Base-by-base conservation (phyloP, 1,140 invertebrate species). In the Thaumetopoea pityocampa region DNA sequence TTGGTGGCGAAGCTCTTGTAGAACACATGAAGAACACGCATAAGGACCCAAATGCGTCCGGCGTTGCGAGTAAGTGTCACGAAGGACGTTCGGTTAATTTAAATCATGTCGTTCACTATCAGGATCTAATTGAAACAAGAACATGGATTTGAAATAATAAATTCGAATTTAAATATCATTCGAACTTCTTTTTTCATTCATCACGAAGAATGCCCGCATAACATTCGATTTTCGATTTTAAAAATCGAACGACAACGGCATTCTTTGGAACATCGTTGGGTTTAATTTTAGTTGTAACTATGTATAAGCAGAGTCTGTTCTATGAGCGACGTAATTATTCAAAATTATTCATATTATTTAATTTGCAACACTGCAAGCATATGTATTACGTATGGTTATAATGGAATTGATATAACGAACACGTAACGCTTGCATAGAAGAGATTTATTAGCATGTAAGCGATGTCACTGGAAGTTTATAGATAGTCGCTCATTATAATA, bases 1-100 rank as follows among this genome's bases (percentile, higher is more conserved):
- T 96, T 64, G 94, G 94, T 51, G 92, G 92, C 36, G 95, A 97
- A 84, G 93, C 94, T 26, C 89, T 97, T 28, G 95, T 97, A 88
- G 95, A 97, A 79, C 95, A 97, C 81, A 97, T 97, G 95, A 96
- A 96, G 86, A 93, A 94, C 78, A 94, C 94, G 17, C 95, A 97
- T 86, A 97, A 96, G 87, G 95, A 97, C 71, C 94, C 94, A 17
- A 93, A 93, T 81, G 92, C 93, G 37, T 92, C 93, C 46, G 92
- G 91, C 68, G 93, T 94, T 81, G 91, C 93, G 87, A 94, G 94
- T 96, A 94, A 94, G 93, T 92, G 70, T 80, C 67, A 32, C 47
- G 57, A 61, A 60, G 28, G 43, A 28, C 37, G 43, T 62, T 65
- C 55, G 57, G 50, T 62, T 67, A 62, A 64, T 60, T n/a, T n/a